Base-by-base conservation (phyloP, 2,797 vertebrate species). In the Cyclura pinguis region DNA sequence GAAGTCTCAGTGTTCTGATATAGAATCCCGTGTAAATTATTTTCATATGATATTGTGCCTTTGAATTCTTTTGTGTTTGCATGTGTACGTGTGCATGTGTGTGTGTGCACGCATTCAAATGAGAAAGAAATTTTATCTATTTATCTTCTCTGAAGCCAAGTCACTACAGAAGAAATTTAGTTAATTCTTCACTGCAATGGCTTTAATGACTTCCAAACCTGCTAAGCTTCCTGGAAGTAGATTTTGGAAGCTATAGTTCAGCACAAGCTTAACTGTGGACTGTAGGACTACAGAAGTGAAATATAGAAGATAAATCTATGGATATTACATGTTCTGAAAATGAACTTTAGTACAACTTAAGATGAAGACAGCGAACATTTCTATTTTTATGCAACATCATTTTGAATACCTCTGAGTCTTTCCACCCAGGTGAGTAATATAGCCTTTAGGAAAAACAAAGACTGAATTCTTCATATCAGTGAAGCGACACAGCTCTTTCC, bases 401-500 rank as follows among this genome's bases (percentile, higher is more conserved):
- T 86, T 81, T 92, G 59, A 77, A 83, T 74, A 89, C 20, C 59
- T 82, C 59, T 83, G 35, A 84, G 47, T 57, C 47, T 77, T 81
- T 50, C 47, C 20, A 86, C 27, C n/a, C 42, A 38, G 20, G 82
- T 18, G 50, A 86, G 5, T 38, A n/a, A 32, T 57, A 2, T 38
- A 78, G 62, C 38, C 9, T 57, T 86, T 83, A 38, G 16, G 29
- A 84, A 13, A 14, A 52, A 64, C 18, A 73, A 42, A 32, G 62
- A 38, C 52, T 78, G 50, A 78, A 27, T 78, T 64, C n/a, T 76
- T 47, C 69, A 6, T 67, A 14, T 35, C 13, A 69, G 57, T 82
- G 18, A 6, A 35, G 12, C 22, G 22, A 12, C 47, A 4, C 50
- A 81, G 5, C 32, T 82, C n/a, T 62, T 89, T 50, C 52, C 35